These are phyloP conservation scores for Pseudomugil tenellus DNA, from an alignment of 2,797 vertebrate genomes.

Conservation along the genomic window DNA sequence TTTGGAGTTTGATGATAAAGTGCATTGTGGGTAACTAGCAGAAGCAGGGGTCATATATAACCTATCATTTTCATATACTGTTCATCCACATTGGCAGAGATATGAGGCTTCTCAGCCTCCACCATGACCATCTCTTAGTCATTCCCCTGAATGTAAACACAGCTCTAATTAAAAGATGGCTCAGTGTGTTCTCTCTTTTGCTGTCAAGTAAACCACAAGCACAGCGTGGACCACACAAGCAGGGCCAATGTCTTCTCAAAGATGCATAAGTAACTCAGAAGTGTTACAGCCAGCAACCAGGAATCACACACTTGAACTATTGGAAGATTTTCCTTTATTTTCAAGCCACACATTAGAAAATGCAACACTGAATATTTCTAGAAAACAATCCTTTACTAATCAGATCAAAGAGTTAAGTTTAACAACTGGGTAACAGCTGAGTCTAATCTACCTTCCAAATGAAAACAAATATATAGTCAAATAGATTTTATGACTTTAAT, in stretches of 20 bases:
- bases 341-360: constrained; percentile 21
- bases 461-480: background rate
- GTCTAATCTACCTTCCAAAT: background rate
- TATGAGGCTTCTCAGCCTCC: constrained; percentile 51
- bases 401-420: constrained; percentile 17
- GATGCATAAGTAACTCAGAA: constrained; percentile 61
- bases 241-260: constrained; percentile 52
- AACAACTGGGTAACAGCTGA: constrained; percentile 6
- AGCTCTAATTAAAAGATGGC: constrained; percentile 78
- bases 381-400: constrained; percentile 9
- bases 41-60: constrained; percentile 64
- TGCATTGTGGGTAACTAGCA: constrained; percentile 59
- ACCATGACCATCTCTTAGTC: constrained; percentile 57
- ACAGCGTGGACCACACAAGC: constrained; percentile 75
- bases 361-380: background rate
- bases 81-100: constrained; percentile 15
- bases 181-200: constrained; percentile 63
- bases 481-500: background rate
- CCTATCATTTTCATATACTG: constrained; percentile 51
- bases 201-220: constrained; percentile 74
- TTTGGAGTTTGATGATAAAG: constrained; percentile 62
- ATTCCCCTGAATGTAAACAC: constrained; percentile 68
- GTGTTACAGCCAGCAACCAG: constrained; percentile 34
- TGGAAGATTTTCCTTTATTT: constrained; percentile 45
- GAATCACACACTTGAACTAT: constrained; percentile 41